Evolutionary conservation across 2,888 invertebrate genomes (phyloP).

Genomic region (Myathropa florea): DNA sequence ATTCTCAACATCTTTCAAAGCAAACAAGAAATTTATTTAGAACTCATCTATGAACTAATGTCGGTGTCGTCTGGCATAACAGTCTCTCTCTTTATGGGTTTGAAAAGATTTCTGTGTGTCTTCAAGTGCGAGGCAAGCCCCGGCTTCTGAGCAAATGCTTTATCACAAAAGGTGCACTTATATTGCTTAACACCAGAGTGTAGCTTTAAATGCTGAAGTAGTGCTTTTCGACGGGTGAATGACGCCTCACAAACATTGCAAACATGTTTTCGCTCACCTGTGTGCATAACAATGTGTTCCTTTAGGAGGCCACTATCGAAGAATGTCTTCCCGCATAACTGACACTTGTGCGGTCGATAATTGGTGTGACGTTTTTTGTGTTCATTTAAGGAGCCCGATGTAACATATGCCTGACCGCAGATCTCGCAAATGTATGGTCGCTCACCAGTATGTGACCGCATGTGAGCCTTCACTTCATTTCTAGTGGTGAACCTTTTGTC

Average conservation of each 20-base stretch:
- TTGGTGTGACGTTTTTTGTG: constrained; percentile 64
- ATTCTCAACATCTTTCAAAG: constrained; percentile 14
- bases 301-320: constrained; percentile 76
- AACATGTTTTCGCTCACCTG: constrained; percentile 72
- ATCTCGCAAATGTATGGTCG: constrained; percentile 68
- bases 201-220: constrained; percentile 66
- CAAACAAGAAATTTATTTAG: background rate
- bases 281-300: constrained; percentile 76
- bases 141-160: constrained; percentile 71
- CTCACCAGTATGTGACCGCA: constrained; percentile 66
- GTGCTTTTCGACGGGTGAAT: constrained; percentile 69
- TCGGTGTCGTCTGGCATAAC: background rate
- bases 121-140: constrained; percentile 68
- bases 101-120: constrained; percentile 44
- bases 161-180: constrained; percentile 70
- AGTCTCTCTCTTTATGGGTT: background rate
- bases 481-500: constrained; percentile 59
- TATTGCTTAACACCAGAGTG: constrained; percentile 71
- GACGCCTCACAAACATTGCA: constrained; percentile 72
- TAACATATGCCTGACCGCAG: constrained; percentile 48
- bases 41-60: background rate
- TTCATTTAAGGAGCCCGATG: constrained; percentile 56
- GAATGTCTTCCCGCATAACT: constrained; percentile 72
- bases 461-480: constrained; percentile 62
- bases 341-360: constrained; percentile 59